Percentiles rank a stretch among this genome's conserved stretches.
These are phyloP conservation scores for Pongo pygmaeus DNA, from an alignment of 2,113 vertebrate species.

Conservation along the genomic window DNA sequence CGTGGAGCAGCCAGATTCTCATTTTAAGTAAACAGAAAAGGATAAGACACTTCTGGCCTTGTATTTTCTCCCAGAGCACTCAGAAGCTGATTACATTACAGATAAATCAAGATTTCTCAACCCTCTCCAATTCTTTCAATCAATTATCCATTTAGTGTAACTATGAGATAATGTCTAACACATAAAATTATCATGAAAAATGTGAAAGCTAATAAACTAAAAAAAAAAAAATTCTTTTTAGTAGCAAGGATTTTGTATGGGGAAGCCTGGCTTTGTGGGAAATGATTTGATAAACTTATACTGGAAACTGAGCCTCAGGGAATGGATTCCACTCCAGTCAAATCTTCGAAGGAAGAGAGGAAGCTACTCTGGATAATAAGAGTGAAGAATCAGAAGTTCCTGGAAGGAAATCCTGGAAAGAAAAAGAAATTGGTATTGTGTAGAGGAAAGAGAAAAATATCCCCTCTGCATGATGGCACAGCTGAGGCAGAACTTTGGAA, in stretches of 20 bases:
- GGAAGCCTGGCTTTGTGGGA: neutral
- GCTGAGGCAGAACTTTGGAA: neutral
- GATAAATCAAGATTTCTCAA: neutral
- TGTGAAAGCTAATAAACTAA: neutral
- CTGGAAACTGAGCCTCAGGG: neutral
- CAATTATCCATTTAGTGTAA: neutral
- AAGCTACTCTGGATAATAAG: neutral
- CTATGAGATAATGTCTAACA: neutral
- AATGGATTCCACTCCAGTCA: neutral
- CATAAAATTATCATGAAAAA: neutral
- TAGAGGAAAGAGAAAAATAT: neutral
- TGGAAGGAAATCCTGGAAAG: neutral
- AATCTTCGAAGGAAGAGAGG: neutral
- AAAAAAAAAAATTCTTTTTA: neutral
- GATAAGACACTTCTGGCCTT: neutral
- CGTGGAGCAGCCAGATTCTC: neutral
- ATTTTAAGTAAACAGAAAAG: neutral
- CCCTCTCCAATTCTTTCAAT: neutral
- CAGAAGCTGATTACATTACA: neutral
- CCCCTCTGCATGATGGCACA: too few species aligned
- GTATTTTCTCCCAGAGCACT: neutral
- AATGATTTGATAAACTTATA: neutral
- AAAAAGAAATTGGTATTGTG: neutral
- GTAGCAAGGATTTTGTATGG: neutral
- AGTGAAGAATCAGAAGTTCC: neutral